Evolutionary conservation across 2,797 vertebrate genomes (phyloP), one percentile per base, ranked within the genome.

Genomic region (Chelonia mydas): DNA sequence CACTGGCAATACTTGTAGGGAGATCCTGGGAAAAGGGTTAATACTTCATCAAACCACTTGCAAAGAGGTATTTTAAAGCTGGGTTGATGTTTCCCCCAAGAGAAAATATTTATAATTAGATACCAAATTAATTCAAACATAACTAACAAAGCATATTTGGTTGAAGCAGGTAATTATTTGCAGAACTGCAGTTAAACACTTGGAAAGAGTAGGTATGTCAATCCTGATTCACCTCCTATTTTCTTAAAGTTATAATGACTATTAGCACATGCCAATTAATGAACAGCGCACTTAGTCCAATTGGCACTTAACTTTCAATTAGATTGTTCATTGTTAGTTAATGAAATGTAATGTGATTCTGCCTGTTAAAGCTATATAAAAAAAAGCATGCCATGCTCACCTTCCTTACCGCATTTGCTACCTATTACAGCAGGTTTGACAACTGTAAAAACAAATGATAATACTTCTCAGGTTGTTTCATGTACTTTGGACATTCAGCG

Each of bases 201-300:
- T 74, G 45, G 74, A 92, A 92, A 82, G 59, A 87, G 91, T 80
- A 28, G 51, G 3, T 49, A 84, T 91, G 78, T 10, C 76, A 89
- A 88, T 82, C 50, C 23, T 83, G 83, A 97, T 94, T 86, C 88
- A 88, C 81, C 33, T 93, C 37, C n/a, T 50, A 57, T 8, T 87
- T 86, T 93, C 88, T 90, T 88, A 53, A 92, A 86, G 5, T 16
- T 86, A 27, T 72, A 83, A 84, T 90, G 59, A 49, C 90, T 92
- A 49, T 25, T 87, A 95, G 88, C 81, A 87, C 50, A 79, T 86
- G 78, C 65, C 91, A 95, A 59, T 92, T 97, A 95, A 96, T 88
- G 94, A 91, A 80, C 77, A 93, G 61, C 88, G 55, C 83, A 51
- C 28, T 88, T 65, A 61, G 25, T 82, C 55, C 94, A 96, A 97